phyloP scores from a whole-genome alignment of 2,888 invertebrate species.

The Strigamia transsilvanica region DNA sequence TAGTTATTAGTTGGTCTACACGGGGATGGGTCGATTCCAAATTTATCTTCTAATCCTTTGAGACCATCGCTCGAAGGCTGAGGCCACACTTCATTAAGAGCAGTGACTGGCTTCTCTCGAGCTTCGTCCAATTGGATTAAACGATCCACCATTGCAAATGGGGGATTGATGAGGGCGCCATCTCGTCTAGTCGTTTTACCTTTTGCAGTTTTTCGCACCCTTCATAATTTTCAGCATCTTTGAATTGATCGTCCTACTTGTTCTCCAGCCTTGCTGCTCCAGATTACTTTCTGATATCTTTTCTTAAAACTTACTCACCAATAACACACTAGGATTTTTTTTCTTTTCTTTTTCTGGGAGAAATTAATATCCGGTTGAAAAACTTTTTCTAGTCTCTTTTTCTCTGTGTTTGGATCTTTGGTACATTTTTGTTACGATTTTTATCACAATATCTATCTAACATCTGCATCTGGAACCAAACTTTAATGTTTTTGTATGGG shows the following conservation, averaged over 20 bases:
- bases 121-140: constrained; percentile 33
- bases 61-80: constrained; percentile 15
- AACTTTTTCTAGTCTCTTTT: background rate
- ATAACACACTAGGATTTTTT: background rate
- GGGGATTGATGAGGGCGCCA: constrained; percentile 35
- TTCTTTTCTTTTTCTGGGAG: background rate
- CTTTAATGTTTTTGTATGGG: no score
- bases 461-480: background rate
- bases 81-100: constrained; percentile 35
- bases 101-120: constrained; percentile 28
- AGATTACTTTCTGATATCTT: constrained; percentile 39
- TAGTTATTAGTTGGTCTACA: constrained; percentile 7
- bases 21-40: background rate
- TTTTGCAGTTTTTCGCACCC: background rate
- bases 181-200: background rate
- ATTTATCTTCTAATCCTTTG: constrained; percentile 27
- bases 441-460: constrained; percentile 10
- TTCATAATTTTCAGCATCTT: constrained; percentile 28
- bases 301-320: constrained; percentile 8
- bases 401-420: background rate
- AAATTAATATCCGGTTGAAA: constrained; percentile 39
- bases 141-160: constrained; percentile 42
- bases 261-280: background rate
- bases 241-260: constrained; percentile 7
- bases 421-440: background rate